These are phyloP conservation scores for Trichomycterus rosablanca DNA, from an alignment of 2,113 vertebrate species.

Conservation along the genomic window DNA sequence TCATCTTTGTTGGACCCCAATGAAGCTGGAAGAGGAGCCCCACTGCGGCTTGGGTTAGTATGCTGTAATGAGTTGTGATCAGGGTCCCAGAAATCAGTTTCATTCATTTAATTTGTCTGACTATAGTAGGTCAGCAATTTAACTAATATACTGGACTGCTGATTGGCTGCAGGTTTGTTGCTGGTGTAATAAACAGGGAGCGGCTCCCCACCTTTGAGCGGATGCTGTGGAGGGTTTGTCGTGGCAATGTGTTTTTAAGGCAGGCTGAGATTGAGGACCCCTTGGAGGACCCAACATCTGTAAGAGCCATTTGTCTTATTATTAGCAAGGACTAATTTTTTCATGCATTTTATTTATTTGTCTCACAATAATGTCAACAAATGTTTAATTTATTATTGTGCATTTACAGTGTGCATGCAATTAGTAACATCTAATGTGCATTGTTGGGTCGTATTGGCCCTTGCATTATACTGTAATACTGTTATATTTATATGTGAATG, in stretches of 20 bases:
- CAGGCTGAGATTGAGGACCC: constrained; percentile 95
- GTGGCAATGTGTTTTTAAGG: constrained; percentile 93
- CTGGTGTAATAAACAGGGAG: constrained; percentile 93
- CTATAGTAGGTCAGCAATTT: background rate
- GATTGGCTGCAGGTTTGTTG: constrained; percentile 79
- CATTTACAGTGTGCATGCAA: no score
- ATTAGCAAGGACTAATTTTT: no score
- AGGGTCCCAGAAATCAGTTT: background rate
- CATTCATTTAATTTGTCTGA: background rate
- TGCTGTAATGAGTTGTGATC: background rate
- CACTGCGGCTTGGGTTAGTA: constrained; percentile 86
- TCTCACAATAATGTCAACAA: no score
- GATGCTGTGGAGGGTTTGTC: constrained; percentile 97
- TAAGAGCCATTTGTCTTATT: no score
- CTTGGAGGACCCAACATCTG: constrained; percentile 90
- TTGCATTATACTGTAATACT: background rate
- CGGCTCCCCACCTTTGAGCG: constrained; percentile 94
- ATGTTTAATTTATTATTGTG: no score
- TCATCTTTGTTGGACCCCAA: constrained; percentile 92
- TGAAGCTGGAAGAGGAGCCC: constrained; percentile 86
- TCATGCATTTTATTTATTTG: no score
- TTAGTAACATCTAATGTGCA: background rate
- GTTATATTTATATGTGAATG: background rate
- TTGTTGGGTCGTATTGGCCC: no score
- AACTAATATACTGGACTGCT: background rate